A percentile compares a stretch with the other conserved stretches of the same genome.
Conservation (phyloP, 2,797 vertebrate species). For the Sebastes matsubarae region DNA sequence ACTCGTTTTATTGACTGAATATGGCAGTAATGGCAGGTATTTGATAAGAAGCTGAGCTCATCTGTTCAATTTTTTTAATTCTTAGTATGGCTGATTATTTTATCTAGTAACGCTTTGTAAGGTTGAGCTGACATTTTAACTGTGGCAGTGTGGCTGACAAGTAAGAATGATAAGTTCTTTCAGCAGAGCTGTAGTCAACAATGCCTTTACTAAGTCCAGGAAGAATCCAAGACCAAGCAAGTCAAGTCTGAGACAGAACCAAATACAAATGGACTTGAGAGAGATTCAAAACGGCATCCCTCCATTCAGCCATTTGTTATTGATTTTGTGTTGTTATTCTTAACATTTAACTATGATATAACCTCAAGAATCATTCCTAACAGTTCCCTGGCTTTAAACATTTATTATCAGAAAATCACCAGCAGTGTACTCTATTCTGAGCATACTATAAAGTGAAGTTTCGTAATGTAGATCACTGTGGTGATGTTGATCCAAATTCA, state of each 20-base stretch:
- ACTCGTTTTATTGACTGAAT: background rate
- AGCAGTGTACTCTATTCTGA: background rate
- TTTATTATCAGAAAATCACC: background rate
- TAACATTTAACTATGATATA: no score
- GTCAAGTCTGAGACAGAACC: background rate
- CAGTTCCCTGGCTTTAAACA: background rate
- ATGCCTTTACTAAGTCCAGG: background rate
- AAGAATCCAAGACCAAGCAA: background rate
- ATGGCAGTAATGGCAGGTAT: background rate
- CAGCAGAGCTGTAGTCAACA: background rate
- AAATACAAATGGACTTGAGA: background rate
- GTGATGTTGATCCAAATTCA: background rate
- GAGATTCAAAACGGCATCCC: background rate
- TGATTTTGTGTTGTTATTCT: no score
- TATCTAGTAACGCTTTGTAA: background rate
- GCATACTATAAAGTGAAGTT: background rate
- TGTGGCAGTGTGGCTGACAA: background rate
- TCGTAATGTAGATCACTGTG: background rate
- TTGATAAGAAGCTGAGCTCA: background rate
- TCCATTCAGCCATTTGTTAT: no score
- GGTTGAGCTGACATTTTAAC: background rate
- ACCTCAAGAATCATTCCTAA: no score
- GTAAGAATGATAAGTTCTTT: background rate
- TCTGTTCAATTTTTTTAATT: background rate
- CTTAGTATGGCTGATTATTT: background rate